Percentiles rank a stretch among this genome's conserved stretches.
Conservation (phyloP, 2,888 invertebrate species). For the Synanthedon myopaeformis region DNA sequence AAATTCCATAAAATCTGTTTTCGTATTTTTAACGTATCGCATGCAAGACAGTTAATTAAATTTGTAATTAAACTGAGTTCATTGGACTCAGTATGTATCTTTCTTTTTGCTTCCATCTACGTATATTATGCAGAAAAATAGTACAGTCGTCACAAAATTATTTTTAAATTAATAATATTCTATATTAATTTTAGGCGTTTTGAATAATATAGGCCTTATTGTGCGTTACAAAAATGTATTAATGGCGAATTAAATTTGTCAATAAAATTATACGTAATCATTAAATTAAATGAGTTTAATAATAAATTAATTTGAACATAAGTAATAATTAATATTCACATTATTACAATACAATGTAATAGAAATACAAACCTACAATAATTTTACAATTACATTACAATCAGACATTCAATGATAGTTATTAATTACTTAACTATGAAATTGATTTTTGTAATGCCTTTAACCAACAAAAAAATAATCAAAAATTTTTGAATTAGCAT, state of each 20-base stretch:
- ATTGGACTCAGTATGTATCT: too few relatives aligned
- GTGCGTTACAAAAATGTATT: constrained; percentile 17
- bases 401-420: constrained; percentile 26
- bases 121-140: not conserved
- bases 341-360: constrained; percentile 15
- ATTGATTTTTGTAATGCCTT: constrained; percentile 19
- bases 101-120: too few relatives aligned
- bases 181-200: not conserved
- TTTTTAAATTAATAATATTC: not conserved
- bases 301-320: constrained; percentile 14
- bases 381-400: constrained; percentile 28
- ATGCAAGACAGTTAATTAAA: too few relatives aligned
- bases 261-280: not conserved
- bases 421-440: constrained; percentile 18
- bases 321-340: constrained; percentile 37
- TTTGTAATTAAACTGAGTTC: too few relatives aligned
- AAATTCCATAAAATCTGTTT: too few relatives aligned
- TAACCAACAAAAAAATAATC: not conserved
- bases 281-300: not conserved
- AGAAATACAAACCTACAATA: constrained; percentile 37
- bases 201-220: constrained; percentile 22
- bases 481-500: not conserved
- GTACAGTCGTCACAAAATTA: not conserved
- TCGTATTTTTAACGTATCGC: too few relatives aligned
- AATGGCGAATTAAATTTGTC: not conserved